phyloP scores from a whole-genome alignment of 2,888 invertebrate genomes.

The Amphipoea lucens region DNA sequence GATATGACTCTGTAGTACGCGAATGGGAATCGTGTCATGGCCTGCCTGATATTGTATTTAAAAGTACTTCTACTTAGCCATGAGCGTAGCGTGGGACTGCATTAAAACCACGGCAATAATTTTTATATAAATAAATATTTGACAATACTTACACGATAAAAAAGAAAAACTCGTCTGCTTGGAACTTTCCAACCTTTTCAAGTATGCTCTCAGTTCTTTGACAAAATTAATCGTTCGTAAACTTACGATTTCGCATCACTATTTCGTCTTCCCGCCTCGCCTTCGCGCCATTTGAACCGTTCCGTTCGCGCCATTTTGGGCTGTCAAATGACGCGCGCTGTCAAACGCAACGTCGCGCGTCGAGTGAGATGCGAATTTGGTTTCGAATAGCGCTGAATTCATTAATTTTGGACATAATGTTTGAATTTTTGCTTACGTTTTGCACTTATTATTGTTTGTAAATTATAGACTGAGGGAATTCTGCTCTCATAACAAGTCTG shows the following conservation, averaged over 20 bases:
- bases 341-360: slow-evolving; percentile 44
- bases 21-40: slow-evolving; percentile 26
- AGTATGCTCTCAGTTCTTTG: background rate
- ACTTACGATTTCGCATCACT: slow-evolving; percentile 37
- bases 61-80: background rate
- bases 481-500: background rate
- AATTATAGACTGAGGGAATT: background rate
- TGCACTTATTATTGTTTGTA: background rate
- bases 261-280: slow-evolving; percentile 32
- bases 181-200: background rate
- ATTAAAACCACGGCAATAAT: background rate
- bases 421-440: background rate
- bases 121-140: background rate
- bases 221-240: background rate
- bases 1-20: background rate
- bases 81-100: background rate
- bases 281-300: slow-evolving; percentile 59
- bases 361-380: slow-evolving; percentile 35
- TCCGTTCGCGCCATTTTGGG: slow-evolving; percentile 54
- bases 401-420: slow-evolving; percentile 22
- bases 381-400: slow-evolving; percentile 27
- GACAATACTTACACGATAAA: background rate
- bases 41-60: slow-evolving; percentile 11
- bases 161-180: too few species aligned
- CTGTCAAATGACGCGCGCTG: slow-evolving; percentile 65